phyloP scores from a whole-genome alignment of 2,797 vertebrate genomes.

The Falco biarmicus region DNA sequence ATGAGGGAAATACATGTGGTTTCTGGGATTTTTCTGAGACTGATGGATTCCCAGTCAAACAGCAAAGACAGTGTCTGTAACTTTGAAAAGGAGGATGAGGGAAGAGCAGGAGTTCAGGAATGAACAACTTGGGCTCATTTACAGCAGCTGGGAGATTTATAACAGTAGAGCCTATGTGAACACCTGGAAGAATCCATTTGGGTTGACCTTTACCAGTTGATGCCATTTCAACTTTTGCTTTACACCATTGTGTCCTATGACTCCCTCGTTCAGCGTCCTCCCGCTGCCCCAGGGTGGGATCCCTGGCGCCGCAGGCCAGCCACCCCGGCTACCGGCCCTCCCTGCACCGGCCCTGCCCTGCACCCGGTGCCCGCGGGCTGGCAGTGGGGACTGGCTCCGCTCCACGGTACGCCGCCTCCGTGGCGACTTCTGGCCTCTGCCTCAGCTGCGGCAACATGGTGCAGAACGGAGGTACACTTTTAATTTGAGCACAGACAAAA shows the following conservation, averaged over 20 bases:
- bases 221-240: not conserved
- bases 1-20: not conserved
- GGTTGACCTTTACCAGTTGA: slow-evolving; percentile 14
- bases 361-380: not conserved
- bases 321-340: not conserved
- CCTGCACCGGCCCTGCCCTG: too few relatives aligned
- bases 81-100: slow-evolving; percentile 5
- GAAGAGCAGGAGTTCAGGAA: slow-evolving; percentile 30
- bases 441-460: not conserved
- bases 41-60: not conserved
- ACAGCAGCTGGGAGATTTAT: slow-evolving; percentile 40
- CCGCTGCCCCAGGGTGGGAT: not conserved
- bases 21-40: not conserved
- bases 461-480: not conserved
- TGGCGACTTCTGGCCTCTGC: not conserved
- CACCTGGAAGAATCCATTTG: not conserved
- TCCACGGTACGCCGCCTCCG: too few relatives aligned
- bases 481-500: not conserved
- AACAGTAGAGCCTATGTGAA: not conserved
- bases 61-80: not conserved
- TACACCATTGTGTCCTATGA: not conserved
- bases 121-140: slow-evolving; percentile 32
- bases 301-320: not conserved
- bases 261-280: not conserved
- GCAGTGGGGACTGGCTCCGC: not conserved